Percentiles rank a stretch among this genome's conserved stretches.
Evolutionary conservation across 23 tunicate species (phyloP).

Genomic region (Aplidium turbinatum): DNA sequence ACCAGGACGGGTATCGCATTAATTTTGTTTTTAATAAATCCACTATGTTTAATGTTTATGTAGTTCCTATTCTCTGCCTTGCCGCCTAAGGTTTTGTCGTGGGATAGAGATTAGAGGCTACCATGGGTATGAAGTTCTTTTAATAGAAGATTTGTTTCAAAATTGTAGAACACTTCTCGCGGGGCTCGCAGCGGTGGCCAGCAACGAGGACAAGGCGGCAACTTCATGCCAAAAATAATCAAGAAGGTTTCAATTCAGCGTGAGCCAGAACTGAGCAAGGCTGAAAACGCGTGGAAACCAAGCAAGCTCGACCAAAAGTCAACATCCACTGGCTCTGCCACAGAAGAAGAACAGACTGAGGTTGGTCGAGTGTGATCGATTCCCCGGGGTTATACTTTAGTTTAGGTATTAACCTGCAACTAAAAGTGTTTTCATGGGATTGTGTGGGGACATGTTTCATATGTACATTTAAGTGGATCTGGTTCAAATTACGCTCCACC

Average conservation of each 20-base stretch:
- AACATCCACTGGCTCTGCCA: background rate
- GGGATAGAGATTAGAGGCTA: too few species aligned
- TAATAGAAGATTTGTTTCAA: background rate
- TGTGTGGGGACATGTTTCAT: too few species aligned
- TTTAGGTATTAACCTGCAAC: background rate
- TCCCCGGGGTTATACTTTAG: background rate
- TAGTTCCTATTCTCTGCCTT: background rate
- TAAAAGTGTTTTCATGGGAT: too few species aligned
- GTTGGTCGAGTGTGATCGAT: slow-evolving; percentile 18
- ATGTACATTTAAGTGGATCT: too few species aligned
- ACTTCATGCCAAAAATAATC: slow-evolving; percentile 15
- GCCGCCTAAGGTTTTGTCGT: background rate
- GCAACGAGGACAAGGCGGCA: slow-evolving; percentile 15
- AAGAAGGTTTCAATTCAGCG: slow-evolving; percentile 73
- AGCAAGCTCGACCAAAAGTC: slow-evolving; percentile 44
- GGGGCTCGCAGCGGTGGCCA: slow-evolving; percentile 27
- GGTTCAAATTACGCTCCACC: too few species aligned
- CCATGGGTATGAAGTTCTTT: too few species aligned
- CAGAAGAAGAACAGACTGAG: slow-evolving; percentile 58
- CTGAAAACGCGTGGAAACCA: slow-evolving; percentile 88
- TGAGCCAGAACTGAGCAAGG: slow-evolving; percentile 49
- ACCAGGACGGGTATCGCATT: slow-evolving; percentile 43
- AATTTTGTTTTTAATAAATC: background rate
- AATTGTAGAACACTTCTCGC: background rate
- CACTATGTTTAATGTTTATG: background rate